Percentiles rank a stretch among this genome's conserved stretches.
Evolutionary conservation across 2,888 invertebrate species (phyloP).

Genomic region (Gnatocerus cornutus): DNA sequence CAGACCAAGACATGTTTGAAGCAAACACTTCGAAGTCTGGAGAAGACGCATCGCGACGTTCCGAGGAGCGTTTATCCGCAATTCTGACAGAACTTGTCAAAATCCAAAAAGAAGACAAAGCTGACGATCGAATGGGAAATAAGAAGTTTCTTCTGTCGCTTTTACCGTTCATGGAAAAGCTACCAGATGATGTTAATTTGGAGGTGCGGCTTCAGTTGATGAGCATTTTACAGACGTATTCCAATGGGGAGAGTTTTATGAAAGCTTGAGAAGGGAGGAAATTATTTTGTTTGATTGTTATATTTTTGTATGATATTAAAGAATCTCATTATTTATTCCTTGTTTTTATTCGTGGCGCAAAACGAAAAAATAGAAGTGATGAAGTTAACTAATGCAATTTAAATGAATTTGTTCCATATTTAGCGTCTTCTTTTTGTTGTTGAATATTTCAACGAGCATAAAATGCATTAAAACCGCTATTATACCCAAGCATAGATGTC

Average conservation of each 20-base stretch:
- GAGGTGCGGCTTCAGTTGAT: conserved; percentile 62
- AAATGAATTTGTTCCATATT: too few relatives aligned
- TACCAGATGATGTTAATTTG: conserved; percentile 64
- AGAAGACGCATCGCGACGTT: background rate
- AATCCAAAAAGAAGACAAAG: conserved; percentile 59
- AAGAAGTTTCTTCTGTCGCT: conserved; percentile 62
- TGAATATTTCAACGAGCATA: too few relatives aligned
- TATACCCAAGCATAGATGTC: too few relatives aligned
- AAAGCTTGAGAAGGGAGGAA: conserved; percentile 26
- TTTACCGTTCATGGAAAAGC: conserved; percentile 62
- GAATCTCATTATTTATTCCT: too few relatives aligned
- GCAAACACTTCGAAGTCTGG: conserved; percentile 16
- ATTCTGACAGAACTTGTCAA: conserved; percentile 52
- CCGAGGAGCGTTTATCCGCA: conserved; percentile 3
- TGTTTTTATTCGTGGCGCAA: too few relatives aligned
- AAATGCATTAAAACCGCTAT: too few relatives aligned
- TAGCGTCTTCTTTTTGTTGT: too few relatives aligned
- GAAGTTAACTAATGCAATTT: too few relatives aligned
- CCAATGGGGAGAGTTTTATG: conserved; percentile 48
- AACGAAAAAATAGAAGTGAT: too few relatives aligned
- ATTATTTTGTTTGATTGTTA: background rate
- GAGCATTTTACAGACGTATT: conserved; percentile 60
- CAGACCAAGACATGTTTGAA: conserved; percentile 33
- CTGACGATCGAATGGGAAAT: conserved; percentile 63
- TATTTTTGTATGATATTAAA: background rate